phyloP scores from a whole-genome alignment of 2,888 invertebrate species.

The Oligia strigilis region DNA sequence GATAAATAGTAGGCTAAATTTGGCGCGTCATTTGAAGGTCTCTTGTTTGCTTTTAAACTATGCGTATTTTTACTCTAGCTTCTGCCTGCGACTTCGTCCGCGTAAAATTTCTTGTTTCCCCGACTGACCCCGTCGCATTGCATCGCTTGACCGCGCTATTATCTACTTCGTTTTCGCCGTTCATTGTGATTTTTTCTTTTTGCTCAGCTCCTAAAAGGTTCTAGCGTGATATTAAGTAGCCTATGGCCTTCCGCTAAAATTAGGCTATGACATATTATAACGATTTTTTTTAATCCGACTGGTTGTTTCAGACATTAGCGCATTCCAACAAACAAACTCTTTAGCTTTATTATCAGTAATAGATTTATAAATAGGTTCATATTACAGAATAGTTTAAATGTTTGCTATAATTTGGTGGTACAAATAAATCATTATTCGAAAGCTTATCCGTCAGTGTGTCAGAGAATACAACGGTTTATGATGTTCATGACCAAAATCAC shows the following conservation, averaged over 20 bases:
- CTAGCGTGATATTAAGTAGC: no score
- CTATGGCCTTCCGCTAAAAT: not conserved
- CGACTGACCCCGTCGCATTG: not conserved
- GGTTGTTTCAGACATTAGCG: not conserved
- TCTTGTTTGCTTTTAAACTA: not conserved
- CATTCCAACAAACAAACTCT: not conserved
- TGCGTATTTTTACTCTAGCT: not conserved
- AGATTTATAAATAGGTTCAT: not conserved
- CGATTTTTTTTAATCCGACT: not conserved
- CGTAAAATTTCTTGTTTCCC: not conserved
- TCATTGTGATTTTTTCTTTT: not conserved
- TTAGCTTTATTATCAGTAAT: not conserved
- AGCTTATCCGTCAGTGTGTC: constrained; percentile 16
- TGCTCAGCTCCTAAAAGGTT: not conserved
- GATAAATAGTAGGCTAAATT: constrained; percentile 42
- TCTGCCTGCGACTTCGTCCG: not conserved
- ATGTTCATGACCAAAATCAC: constrained; percentile 37
- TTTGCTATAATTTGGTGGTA: not conserved
- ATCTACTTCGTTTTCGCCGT: not conserved
- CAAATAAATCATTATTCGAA: constrained; percentile 4
- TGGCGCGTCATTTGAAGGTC: constrained; percentile 10
- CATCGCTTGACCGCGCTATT: no score
- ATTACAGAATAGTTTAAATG: not conserved
- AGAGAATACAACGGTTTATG: not conserved
- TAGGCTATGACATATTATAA: not conserved